These are phyloP conservation scores for Bubalus kerabau DNA, from an alignment of 2,113 vertebrate genomes.

Conservation along the genomic window DNA sequence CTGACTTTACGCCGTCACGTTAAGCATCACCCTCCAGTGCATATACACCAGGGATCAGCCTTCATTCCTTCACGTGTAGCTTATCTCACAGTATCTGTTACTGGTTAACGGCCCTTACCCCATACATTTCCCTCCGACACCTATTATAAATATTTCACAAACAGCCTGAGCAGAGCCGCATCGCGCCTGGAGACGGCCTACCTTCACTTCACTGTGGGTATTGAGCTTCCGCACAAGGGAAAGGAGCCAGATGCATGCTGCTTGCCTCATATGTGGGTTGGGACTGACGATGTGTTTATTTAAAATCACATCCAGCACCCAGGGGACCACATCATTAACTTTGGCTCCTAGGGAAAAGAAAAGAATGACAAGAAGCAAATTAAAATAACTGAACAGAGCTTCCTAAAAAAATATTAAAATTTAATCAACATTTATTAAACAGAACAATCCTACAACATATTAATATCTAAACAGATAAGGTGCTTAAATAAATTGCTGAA, in stretches of 20 bases:
- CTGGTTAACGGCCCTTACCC: neutral
- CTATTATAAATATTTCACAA: neutral
- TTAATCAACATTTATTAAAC: neutral
- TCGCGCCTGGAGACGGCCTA: constrained; percentile 51
- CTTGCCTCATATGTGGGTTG: constrained; percentile 94
- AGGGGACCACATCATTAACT: constrained; percentile 92
- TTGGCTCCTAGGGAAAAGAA: constrained; percentile 80
- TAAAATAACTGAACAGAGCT: neutral
- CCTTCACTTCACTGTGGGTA: constrained; percentile 93
- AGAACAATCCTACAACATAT: neutral
- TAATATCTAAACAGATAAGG: neutral
- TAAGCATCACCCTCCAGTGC: neutral
- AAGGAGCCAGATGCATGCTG: constrained; percentile 96
- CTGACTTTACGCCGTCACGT: neutral
- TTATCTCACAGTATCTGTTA: neutral
- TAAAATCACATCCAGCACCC: constrained; percentile 91
- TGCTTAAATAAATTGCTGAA: neutral
- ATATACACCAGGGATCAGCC: neutral
- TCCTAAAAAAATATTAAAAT: neutral
- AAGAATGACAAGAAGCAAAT: neutral
- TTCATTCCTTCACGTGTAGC: neutral
- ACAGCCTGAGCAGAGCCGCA: neutral
- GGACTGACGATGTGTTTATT: constrained; percentile 90
- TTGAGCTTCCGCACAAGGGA: constrained; percentile 94
- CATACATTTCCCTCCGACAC: neutral